Evolutionary conservation across 2,113 vertebrate genomes (phyloP).

Genomic region (Lynx canadensis): DNA sequence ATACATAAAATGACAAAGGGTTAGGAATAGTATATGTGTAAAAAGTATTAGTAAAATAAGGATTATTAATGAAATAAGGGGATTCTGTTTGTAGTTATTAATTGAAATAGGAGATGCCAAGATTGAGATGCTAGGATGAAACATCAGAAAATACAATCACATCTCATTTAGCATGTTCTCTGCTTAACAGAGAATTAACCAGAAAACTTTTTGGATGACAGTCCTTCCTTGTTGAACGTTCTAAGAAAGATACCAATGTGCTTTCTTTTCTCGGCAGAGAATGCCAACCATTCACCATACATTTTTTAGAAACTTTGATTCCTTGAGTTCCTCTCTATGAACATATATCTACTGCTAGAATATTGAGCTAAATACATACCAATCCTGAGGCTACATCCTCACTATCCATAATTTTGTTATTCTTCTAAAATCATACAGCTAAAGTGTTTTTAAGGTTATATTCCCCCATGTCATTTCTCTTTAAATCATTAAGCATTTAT

Average conservation of each 20-base stretch:
- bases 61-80: neutral
- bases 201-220: neutral
- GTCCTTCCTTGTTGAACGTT: neutral
- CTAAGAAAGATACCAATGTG: neutral
- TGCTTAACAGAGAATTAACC: neutral
- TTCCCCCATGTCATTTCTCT: neutral
- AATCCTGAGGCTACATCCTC: neutral
- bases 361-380: neutral
- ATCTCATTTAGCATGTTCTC: neutral
- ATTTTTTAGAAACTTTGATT: neutral
- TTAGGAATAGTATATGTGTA: neutral
- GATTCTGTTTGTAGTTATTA: neutral
- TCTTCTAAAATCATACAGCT: neutral
- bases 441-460: neutral
- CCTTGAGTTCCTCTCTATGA: neutral
- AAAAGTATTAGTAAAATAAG: neutral
- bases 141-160: neutral
- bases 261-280: neutral
- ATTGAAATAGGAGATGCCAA: slow-evolving; percentile 1
- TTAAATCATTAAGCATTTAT: neutral
- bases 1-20: neutral
- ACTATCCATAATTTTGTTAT: slow-evolving; percentile 6
- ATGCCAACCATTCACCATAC: neutral
- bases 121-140: neutral
- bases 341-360: neutral